Evolutionary conservation across 1,140 invertebrate species (phyloP), one percentile per base, ranked within the genome.

Genomic region (Drosophila parvula): DNA sequence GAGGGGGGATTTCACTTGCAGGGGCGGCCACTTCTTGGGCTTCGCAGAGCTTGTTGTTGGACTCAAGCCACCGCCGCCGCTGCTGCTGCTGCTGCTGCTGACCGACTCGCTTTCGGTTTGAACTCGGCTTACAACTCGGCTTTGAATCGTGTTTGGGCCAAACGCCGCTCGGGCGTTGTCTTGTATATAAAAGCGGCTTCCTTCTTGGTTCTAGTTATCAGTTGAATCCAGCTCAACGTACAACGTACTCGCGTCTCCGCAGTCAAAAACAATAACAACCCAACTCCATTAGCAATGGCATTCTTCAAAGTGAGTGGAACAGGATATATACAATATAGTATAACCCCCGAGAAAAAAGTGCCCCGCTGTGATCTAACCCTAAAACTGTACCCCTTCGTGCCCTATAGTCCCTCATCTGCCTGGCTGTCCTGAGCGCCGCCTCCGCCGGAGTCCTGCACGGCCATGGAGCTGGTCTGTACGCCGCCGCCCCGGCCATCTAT

Each of bases 191-290:
- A 90, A 90, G 88, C 90, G 81, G 85, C 76, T 90, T 91, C 88
- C 90, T 91, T 91, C 90, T 91, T 83, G 90, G 90, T 91, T 91
- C 90, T 91, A 91, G 90, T 91, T 91, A 91, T 91, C 90, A 91
- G 90, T 91, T 91, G 90, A 84, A 84, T 91, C 67, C 84, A 91
- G 84, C 81, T 85, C 78, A 85, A 86, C 77, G 73, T 89, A 65
- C 80, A 76, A 74, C 78, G 69, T 55, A 90, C 67, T 40, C 81
- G 65, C 81, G 81, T 69, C 78, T 74, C 32, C 61, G 40, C 40
- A 22, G 22, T 58, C 77, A 75, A 53, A 5, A 12, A 47, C 57
- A 41, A 51, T 3, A 43, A 60, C 61, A 75, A 74, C 16, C 30
- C 57, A 68, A 67, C 51, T 60, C 48, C 69, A 70, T 71, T 79